Base-by-base conservation (phyloP, 2,888 invertebrate species). In the Lepidocyrtoides sp. region DNA sequence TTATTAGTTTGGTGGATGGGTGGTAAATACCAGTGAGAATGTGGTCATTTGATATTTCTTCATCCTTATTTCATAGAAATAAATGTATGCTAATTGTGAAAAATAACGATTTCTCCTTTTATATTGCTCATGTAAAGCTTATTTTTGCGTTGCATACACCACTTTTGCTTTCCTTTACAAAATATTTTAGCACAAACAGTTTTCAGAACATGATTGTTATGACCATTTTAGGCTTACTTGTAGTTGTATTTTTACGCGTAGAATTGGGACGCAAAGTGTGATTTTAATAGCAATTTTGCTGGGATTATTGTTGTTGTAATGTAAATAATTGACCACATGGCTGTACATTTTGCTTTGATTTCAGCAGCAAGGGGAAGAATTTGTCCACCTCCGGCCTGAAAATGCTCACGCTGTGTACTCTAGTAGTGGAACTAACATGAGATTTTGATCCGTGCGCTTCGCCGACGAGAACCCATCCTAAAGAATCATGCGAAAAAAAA, bases 311-410 rank as follows among this genome's bases (percentile, higher is more conserved):
- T 23, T 23, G 5, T 72, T 54, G 12, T 51, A 51, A 72, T 72
- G 51, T 72, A 63, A 41, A 72, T 48, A 86, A 60, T 29, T 85
- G 72, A 72, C 48, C 72, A 44, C 36, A 17, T 77, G 79, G 83
- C 83, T 83, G 77, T 89, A 83, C 17, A 81, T 91, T 87, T 91
- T 87, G 75, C 63, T 86, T 77, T 72, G n/a, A 77, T 91, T 84
- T 89, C 84, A 82, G 48, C 85, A 89, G 84, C 94, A 93, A 93
- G 92, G 89, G 82, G 94, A 94, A 91, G 94, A 94, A 81, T 94
- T 91, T 90, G 93, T 94, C 83, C 94, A 93, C 82, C 91, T 94
- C 82, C 92, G 94, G 77, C 93, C 94, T 92, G 93, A 92, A 90
- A 94, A 93, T 90, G 88, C 93, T 92, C 93, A 94, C 82, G 93